Evolutionary conservation across 2,113 vertebrate species (phyloP), one percentile per base, ranked within the genome.

Genomic region (Orcinus orca): DNA sequence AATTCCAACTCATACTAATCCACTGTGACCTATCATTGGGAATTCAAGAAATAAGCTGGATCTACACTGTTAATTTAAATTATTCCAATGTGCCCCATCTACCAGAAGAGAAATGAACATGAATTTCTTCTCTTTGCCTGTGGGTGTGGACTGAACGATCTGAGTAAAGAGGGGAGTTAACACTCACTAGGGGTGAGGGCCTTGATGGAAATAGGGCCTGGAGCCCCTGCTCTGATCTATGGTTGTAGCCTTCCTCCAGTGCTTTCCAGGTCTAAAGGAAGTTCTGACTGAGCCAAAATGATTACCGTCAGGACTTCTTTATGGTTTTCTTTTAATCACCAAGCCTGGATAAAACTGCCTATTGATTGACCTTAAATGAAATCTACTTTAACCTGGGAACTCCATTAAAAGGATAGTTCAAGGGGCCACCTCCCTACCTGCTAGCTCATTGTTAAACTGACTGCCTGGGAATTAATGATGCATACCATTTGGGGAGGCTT

Each of bases 301-400:
- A 93, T 95, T 44, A 94, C 60, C 60, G 62, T 95, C 95, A 41
- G 53, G 41, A 85, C 76, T 86, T 93, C 96, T 96, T 96, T 74
- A 96, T 67, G 95, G 92, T 92, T 97, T 97, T 94, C 93, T 96
- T 95, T 97, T 93, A 92, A 93, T 97, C 92, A 95, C 81, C 60
- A 85, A 33, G 71, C 80, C 92, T 79, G 84, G 77, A 74, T 95
- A 95, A 97, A 97, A 97, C 79, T 94, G 58, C 90, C 76, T 96
- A 94, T 97, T 90, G 96, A 97, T 76, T 97, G 96, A 96, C 95
- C 97, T 94, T 85, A 88, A 97, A 86, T 70, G 31, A 96, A 91
- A 97, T 96, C 93, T 93, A 77, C 90, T 95, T 88, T 95, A 97
- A 98, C 94, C 95, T 83, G 82, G 96, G 90, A 97, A 97, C 88